Conservation (phyloP, 1,140 invertebrate species). For the Papilio machaon region DNA sequence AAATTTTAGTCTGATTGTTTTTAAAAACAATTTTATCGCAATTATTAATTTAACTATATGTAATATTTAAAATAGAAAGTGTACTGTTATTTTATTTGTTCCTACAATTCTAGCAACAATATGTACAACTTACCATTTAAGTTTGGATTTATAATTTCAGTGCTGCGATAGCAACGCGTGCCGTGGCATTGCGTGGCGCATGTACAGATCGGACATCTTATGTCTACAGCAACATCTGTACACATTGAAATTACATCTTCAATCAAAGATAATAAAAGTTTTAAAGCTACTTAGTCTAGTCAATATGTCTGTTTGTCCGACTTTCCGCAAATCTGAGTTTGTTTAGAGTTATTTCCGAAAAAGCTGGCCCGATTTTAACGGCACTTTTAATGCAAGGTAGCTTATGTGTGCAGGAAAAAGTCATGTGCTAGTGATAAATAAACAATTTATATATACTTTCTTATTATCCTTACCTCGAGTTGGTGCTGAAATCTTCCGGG, state of each 20-base stretch:
- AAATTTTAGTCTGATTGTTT: no score
- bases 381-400: no score
- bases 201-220: constrained; percentile 27
- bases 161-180: constrained; percentile 12
- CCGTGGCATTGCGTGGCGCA: constrained; percentile 33
- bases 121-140: background rate
- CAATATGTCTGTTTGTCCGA: no score
- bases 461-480: background rate
- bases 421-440: no score
- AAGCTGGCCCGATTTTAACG: no score
- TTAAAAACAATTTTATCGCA: no score
- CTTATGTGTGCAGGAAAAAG: no score
- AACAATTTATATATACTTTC: no score
- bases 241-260: background rate
- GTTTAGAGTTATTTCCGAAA: no score
- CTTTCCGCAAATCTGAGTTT: no score
- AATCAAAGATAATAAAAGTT: background rate
- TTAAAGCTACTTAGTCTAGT: background rate
- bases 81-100: background rate
- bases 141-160: constrained; percentile 5
- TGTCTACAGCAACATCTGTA: constrained; percentile 21
- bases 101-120: background rate
- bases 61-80: background rate
- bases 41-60: no score
- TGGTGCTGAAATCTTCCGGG: background rate